Base-by-base conservation (phyloP, 2,113 vertebrate genomes). In the Isichthys henryi region DNA sequence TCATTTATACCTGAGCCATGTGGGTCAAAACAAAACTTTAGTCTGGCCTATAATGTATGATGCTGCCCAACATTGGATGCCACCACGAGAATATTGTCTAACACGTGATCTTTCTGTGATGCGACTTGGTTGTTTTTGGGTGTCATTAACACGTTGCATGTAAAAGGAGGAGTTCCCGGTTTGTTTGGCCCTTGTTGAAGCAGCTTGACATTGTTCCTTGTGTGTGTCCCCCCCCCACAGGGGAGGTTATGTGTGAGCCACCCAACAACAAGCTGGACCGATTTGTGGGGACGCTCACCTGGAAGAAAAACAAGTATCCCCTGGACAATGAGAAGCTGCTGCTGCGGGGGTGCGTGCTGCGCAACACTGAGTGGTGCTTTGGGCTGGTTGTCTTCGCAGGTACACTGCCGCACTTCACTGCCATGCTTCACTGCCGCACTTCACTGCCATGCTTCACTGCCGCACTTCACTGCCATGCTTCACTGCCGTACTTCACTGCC, bases 341-440 rank as follows among this genome's bases (percentile, higher is more conserved):
- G 82, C 90, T 97, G 84, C 90, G 96, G 91, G 96, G 95, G 43
- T 97, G 95, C 27, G 90, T 96, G 19, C 92, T 96, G 88, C 94
- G 96, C 62, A 97, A 97, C 89, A 96, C 95, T 1, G 94, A 94
- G 46, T 96, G 95, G 94, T 96, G 96, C 91, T 96, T 96, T 45
- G 96, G 95, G 49, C 92, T 96, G 94, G 95, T 96, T 48, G 92
- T 96, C 91, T 96, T 96, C 90, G 95, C 95, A 92, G 96, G 96
- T 97, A 93, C 70, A 3, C 80, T 7, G 27, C 35, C 53, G 27
- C 39, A 3, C 35, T 8, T 23, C 53, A 66, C 23, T 9, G 58
- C n/a, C n/a, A n/a, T n/a, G n/a, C n/a, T n/a, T n/a, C n/a, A n/a
- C n/a, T n/a, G n/a, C n/a, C n/a, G n/a, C n/a, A n/a, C n/a, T n/a